A percentile compares a stretch with the other conserved stretches of the same genome.
These are phyloP conservation scores for Polymixis lichenea DNA, from an alignment of 2,888 invertebrate genomes.

Conservation along the genomic window DNA sequence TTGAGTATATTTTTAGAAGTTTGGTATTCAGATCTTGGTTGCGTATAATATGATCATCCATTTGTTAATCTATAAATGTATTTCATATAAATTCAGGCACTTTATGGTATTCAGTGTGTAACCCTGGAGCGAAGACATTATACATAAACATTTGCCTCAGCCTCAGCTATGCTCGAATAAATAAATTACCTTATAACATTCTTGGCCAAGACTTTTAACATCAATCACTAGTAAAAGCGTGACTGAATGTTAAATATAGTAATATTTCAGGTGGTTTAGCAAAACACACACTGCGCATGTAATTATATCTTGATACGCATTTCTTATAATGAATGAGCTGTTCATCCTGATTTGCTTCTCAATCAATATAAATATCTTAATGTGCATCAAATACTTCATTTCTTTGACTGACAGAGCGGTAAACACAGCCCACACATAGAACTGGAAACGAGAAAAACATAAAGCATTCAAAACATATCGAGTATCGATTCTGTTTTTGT, in stretches of 20 bases:
- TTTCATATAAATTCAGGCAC: slow-evolving; percentile 9
- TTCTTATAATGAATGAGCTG: slow-evolving; percentile 49
- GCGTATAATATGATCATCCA: not conserved
- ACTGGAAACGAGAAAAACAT: slow-evolving; percentile 46
- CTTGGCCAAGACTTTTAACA: slow-evolving; percentile 46
- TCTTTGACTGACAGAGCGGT: slow-evolving; percentile 41
- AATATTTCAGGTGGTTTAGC: slow-evolving; percentile 39
- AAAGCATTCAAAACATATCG: slow-evolving; percentile 41
- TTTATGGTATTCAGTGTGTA: slow-evolving; percentile 20
- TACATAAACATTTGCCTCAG: slow-evolving; percentile 30
- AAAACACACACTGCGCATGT: slow-evolving; percentile 32
- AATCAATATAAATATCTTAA: slow-evolving; percentile 51
- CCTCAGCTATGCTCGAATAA: slow-evolving; percentile 22
- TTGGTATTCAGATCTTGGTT: slow-evolving; percentile 7
- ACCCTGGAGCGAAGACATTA: slow-evolving; percentile 41
- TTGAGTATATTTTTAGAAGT: slow-evolving; percentile 34
- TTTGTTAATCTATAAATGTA: not conserved
- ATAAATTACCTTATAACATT: slow-evolving; percentile 61
- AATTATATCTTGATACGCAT: slow-evolving; percentile 41
- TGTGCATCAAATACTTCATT: slow-evolving; percentile 42
- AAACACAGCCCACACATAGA: slow-evolving; percentile 38
- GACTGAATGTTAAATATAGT: slow-evolving; percentile 50
- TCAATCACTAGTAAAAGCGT: slow-evolving; percentile 56
- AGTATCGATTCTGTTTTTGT: slow-evolving; percentile 39
- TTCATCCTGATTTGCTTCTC: slow-evolving; percentile 47